Percentiles rank a stretch among this genome's conserved stretches.
Conservation (phyloP, 2,888 invertebrate genomes). For the Pristionchus maxplancki region DNA sequence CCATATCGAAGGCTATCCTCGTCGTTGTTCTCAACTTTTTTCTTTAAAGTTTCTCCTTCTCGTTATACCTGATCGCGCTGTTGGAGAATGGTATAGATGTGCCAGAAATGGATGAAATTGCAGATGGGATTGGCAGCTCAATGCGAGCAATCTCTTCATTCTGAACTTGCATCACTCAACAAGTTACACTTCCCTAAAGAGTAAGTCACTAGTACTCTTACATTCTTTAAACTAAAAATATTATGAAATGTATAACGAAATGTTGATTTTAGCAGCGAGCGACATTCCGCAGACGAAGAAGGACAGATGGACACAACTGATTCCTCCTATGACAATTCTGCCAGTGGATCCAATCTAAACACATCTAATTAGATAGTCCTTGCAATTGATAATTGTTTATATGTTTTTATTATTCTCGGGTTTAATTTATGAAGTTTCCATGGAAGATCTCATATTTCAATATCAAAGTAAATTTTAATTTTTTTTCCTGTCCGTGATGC, state of each 20-base stretch:
- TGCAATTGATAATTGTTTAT: no score
- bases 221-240: background rate
- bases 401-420: no score
- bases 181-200: constrained; percentile 35
- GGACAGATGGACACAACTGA: background rate
- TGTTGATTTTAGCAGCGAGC: background rate
- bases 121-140: constrained; percentile 44
- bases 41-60: no score
- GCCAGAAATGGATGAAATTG: background rate
- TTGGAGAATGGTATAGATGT: no score
- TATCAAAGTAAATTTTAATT: background rate
- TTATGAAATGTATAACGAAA: no score
- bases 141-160: constrained; percentile 42
- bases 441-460: background rate
- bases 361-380: background rate
- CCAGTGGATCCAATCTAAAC: background rate
- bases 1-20: no score
- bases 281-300: background rate
- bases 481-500: background rate
- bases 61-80: no score
- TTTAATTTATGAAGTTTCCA: background rate
- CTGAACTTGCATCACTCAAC: constrained; percentile 1
- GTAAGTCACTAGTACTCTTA: background rate
- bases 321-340: background rate
- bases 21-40: no score